These are phyloP conservation scores for Ips nitidus DNA, from an alignment of 1,140 invertebrate species.

Conservation along the genomic window DNA sequence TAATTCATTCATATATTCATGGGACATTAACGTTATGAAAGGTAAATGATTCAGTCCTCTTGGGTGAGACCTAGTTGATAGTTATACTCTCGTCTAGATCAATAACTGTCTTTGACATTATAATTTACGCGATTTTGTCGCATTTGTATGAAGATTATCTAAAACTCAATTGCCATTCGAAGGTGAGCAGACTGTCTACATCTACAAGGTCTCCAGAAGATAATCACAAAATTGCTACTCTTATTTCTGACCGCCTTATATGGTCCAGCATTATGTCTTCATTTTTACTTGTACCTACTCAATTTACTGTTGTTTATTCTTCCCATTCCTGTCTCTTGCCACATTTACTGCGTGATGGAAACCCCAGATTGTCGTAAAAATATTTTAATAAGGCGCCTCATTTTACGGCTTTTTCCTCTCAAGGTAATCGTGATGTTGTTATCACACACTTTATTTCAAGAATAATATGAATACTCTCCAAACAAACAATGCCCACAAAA, in stretches of 20 bases:
- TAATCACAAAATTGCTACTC: constrained; percentile 31
- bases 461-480: not conserved
- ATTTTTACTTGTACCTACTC: constrained; percentile 18
- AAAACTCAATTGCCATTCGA: not conserved
- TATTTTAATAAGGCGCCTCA: constrained; percentile 14
- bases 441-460: not conserved
- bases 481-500: not conserved
- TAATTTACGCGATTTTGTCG: not conserved
- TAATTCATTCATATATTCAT: constrained; percentile 32
- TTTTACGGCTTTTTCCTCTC: not conserved
- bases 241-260: constrained; percentile 16
- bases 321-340: constrained; percentile 2
- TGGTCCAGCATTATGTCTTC: constrained; percentile 19
- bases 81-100: constrained; percentile 1
- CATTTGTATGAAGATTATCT: not conserved
- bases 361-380: constrained; percentile 4
- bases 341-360: constrained; percentile 5
- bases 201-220: constrained; percentile 23
- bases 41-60: constrained; percentile 10
- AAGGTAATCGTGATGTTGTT: not conserved
- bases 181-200: constrained; percentile 21
- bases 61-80: constrained; percentile 4
- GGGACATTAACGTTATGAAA: constrained; percentile 13
- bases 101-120: constrained; percentile 1
- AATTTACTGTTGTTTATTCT: constrained; percentile 24